Conservation (phyloP, 2,888 invertebrate genomes). For the Tetragnatha montana region DNA sequence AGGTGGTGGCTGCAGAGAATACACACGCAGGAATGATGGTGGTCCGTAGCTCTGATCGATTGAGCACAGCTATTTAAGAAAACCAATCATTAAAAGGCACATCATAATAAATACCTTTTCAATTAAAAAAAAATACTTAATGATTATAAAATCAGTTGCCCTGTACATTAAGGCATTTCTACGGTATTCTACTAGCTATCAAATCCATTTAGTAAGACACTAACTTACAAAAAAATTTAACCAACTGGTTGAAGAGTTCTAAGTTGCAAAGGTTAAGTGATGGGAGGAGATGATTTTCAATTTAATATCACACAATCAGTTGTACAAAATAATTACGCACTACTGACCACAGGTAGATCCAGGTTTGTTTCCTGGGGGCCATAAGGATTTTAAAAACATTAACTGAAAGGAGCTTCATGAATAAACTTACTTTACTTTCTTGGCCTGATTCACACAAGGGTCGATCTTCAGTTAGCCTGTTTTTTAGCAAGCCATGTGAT, state of each 20-base stretch:
- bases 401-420: neutral
- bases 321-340: neutral
- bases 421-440: conserved; percentile 57
- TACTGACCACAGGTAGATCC: neutral
- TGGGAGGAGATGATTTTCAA: too few relatives aligned
- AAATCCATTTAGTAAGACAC: too few relatives aligned
- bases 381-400: neutral
- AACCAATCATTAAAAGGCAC: neutral
- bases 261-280: too few relatives aligned
- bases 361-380: neutral
- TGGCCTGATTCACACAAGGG: conserved; percentile 37
- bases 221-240: too few relatives aligned
- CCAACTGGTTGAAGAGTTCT: too few relatives aligned
- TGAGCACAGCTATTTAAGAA: conserved; percentile 61
- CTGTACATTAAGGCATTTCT: too few relatives aligned
- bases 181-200: too few relatives aligned
- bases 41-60: conserved; percentile 65
- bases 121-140: too few relatives aligned
- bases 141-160: too few relatives aligned
- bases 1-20: conserved; percentile 62
- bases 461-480: conserved; percentile 48
- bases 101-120: too few relatives aligned
- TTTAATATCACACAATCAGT: too few relatives aligned
- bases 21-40: conserved; percentile 66
- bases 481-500: conserved; percentile 66